A percentile compares a stretch with the other conserved stretches of the same genome.
Conservation (phyloP, 1,140 invertebrate species). For the Heliconius himera region DNA sequence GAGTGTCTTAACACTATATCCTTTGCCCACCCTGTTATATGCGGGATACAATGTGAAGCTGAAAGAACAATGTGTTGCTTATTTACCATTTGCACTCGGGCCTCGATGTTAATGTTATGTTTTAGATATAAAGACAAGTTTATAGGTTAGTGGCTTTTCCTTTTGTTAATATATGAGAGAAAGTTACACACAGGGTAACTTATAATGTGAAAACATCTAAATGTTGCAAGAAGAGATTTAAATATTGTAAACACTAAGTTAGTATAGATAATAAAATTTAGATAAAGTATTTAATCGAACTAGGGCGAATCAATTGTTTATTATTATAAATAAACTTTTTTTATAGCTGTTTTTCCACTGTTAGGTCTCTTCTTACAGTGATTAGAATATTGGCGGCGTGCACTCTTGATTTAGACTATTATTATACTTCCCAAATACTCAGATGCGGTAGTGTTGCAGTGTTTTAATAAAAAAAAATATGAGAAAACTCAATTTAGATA, state of each 20-base stretch:
- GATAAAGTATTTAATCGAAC: conserved; percentile 7
- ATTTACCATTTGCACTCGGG: background rate
- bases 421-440: conserved; percentile 11
- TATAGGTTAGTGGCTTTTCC: conserved; percentile 25
- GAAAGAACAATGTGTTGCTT: background rate
- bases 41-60: too few species aligned
- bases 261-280: background rate
- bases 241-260: too few species aligned
- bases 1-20: too few species aligned
- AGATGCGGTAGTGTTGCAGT: background rate
- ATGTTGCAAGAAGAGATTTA: background rate
- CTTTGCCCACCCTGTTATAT: too few species aligned
- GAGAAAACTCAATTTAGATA: background rate
- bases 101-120: conserved; percentile 1
- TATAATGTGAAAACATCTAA: background rate
- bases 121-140: conserved; percentile 2
- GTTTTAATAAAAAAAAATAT: background rate
- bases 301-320: conserved; percentile 13
- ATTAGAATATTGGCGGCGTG: background rate
- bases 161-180: conserved; percentile 21
- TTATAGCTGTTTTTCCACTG: background rate
- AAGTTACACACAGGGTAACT: conserved; percentile 20
- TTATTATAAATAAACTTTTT: background rate
- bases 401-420: background rate
- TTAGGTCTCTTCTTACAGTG: background rate